These are phyloP conservation scores for Drosophila testacea DNA, from an alignment of 2,888 invertebrate genomes.

Conservation along the genomic window DNA sequence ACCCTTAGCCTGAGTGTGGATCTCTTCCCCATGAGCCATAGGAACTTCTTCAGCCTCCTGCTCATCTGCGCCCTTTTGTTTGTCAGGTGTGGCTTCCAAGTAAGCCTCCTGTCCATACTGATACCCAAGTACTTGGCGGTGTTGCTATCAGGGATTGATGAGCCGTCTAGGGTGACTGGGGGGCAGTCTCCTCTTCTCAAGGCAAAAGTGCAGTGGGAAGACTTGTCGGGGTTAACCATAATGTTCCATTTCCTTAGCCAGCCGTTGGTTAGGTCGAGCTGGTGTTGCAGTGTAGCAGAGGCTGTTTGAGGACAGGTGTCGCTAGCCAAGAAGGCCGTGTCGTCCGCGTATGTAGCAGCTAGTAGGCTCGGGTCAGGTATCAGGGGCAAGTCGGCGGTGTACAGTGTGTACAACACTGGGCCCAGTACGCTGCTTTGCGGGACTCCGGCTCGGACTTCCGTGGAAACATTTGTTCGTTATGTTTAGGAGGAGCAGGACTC, in stretches of 20 bases:
- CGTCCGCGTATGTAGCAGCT: constrained; percentile 4
- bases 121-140: neutral
- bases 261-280: neutral
- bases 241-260: neutral
- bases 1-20: neutral
- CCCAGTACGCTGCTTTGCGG: neutral
- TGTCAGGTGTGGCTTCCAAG: neutral
- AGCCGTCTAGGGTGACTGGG: neutral
- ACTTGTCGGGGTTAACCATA: neutral
- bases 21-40: neutral
- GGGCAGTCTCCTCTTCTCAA: neutral
- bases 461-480: neutral
- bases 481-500: too few relatives aligned
- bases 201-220: neutral
- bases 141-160: neutral
- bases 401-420: neutral
- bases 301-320: neutral
- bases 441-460: neutral
- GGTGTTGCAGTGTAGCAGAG: neutral
- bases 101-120: neutral
- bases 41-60: neutral
- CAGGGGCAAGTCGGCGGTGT: neutral
- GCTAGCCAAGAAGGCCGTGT: constrained; percentile 1
- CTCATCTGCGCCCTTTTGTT: neutral
- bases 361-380: neutral